Conservation (phyloP, 1,140 invertebrate genomes). For the Nasonia longicornis region DNA sequence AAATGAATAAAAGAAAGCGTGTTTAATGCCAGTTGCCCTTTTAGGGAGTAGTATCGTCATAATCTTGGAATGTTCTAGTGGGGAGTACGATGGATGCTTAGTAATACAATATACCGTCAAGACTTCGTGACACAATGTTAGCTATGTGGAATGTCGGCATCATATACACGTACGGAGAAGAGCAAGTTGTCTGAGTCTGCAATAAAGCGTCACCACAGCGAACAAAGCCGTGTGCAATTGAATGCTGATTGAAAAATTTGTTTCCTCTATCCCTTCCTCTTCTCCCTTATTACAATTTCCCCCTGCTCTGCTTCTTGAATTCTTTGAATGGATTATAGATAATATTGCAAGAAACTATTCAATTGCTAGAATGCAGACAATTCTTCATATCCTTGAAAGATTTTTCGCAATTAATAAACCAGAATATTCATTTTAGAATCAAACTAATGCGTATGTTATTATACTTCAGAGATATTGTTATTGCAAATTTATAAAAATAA, state of each 20-base stretch:
- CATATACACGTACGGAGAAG: not conserved
- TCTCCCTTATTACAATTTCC: too few relatives aligned
- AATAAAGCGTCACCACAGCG: not conserved
- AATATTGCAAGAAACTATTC: too few relatives aligned
- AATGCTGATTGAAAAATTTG: not conserved
- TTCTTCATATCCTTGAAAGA: too few relatives aligned
- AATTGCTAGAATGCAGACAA: too few relatives aligned
- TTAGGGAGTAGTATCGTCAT: not conserved
- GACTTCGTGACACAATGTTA: not conserved
- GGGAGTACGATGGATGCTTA: not conserved
- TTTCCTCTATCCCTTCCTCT: too few relatives aligned
- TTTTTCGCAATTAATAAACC: too few relatives aligned
- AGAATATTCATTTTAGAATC: too few relatives aligned
- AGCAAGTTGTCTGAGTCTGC: not conserved
- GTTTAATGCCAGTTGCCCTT: not conserved
- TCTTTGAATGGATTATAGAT: too few relatives aligned
- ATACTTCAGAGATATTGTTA: too few relatives aligned
- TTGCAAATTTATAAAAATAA: too few relatives aligned
- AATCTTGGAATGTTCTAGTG: not conserved
- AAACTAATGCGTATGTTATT: too few relatives aligned
- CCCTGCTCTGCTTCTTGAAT: too few relatives aligned
- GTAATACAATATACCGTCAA: not conserved
- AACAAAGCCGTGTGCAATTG: not conserved
- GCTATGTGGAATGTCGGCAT: not conserved
- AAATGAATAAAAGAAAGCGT: conserved; percentile 41